These are phyloP conservation scores for Sphenodon punctatus DNA, from an alignment of 2,797 vertebrate genomes.

Conservation along the genomic window DNA sequence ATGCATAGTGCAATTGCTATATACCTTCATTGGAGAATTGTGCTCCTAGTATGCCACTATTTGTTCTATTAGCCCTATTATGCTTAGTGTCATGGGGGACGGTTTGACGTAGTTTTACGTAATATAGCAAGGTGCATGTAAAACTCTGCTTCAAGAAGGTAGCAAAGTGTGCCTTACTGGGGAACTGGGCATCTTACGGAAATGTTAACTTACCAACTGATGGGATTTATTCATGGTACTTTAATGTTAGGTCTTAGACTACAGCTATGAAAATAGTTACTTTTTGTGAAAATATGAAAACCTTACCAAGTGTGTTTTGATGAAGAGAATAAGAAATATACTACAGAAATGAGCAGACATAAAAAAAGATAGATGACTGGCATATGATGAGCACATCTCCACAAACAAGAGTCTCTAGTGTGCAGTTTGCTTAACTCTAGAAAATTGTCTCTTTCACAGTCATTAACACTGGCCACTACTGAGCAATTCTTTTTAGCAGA, in stretches of 20 bases:
- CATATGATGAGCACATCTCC: no score
- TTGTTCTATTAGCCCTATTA: constrained; percentile 24
- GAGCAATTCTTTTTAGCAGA: no score
- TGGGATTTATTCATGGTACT: background rate
- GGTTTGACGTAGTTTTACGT: background rate
- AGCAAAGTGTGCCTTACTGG: background rate
- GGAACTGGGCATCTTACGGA: background rate
- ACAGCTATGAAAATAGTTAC: background rate
- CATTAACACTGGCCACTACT: no score
- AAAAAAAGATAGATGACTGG: background rate
- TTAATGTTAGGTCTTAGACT: background rate
- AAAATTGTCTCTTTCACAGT: no score
- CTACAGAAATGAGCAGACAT: no score
- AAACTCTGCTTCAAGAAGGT: background rate
- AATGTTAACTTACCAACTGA: background rate
- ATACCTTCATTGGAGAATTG: background rate
- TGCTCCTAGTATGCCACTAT: background rate
- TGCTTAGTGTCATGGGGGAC: background rate
- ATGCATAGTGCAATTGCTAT: background rate
- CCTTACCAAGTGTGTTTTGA: background rate
- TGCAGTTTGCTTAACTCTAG: no score
- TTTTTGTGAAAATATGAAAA: background rate
- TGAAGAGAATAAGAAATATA: background rate
- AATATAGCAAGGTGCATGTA: background rate
- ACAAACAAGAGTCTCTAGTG: background rate